Base-by-base conservation (phyloP, 2,888 invertebrate species). In the Hyles lineata region DNA sequence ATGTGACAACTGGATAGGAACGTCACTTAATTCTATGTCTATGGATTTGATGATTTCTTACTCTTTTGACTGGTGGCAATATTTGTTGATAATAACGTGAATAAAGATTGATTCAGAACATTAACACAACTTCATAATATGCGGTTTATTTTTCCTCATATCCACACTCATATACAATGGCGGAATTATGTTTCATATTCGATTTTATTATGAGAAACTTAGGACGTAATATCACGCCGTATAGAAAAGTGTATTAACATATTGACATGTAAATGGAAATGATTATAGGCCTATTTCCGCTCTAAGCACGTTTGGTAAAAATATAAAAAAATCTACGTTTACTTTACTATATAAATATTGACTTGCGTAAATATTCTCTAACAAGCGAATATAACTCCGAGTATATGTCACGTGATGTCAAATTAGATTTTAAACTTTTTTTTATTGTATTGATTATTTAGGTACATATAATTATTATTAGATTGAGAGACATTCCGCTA, bases 261-360 rank as follows among this genome's bases (percentile, higher is more conserved):
- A 67, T 23, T 50, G 67, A 67, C 63, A 67, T 23, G 21, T 23
- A 50, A 67, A 67, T 23, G 63, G 7, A 67, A 67, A 67, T 43
- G 15, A 25, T 6, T 17, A 32, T 67, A 67, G 43, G 67, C 43
- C 67, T 67, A 50, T 67, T 67, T 63, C 15, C 23, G 67, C 67
- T 23, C 67, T 50, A 50, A 50, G 23, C 50, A 67, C 50, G 63
- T 63, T 43, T 50, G 67, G 50, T 67, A 67, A 67, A 67, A 67
- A 67, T 67, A 67, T 67, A 50, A 67, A 67, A 67, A 67, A 63
- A 21, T 21, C 63, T 63, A 60, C 60, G 8, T 62, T 32, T 62
- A 67, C 23, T 43, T 67, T 43, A 23, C 15, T 35, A 15, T 67
- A 67, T 50, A 67, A 50, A 67, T 23, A 67, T 67, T 67, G 50